Evolutionary conservation across 2,113 vertebrate species (phyloP).

Genomic region (Nanorana parkeri): DNA sequence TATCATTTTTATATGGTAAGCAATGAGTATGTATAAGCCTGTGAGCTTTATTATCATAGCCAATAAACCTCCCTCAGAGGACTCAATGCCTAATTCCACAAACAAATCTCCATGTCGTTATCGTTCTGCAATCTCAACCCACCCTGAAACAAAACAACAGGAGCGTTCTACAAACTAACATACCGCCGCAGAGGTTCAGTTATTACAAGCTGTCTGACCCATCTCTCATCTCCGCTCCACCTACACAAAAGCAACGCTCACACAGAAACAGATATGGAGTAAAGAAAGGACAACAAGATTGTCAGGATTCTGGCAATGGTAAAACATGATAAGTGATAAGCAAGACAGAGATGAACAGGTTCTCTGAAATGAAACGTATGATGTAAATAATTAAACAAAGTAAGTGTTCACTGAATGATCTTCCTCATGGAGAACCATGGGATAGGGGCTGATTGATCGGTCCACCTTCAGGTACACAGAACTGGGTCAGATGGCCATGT

Average conservation of each 20-base stretch:
- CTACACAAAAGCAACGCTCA: neutral
- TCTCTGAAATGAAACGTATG: neutral
- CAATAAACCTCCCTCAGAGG: neutral
- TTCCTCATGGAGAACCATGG: too few species aligned
- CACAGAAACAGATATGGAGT: constrained; percentile 1
- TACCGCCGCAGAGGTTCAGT: neutral
- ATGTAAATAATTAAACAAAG: too few species aligned
- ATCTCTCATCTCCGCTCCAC: constrained; percentile 18
- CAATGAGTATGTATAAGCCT: too few species aligned
- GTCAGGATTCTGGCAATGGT: neutral
- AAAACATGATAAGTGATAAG: neutral
- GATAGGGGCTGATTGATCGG: too few species aligned
- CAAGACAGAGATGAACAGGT: neutral
- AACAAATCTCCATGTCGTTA: too few species aligned
- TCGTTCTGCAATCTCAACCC: neutral
- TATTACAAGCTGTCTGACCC: constrained; percentile 10
- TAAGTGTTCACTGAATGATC: too few species aligned
- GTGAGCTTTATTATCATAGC: neutral
- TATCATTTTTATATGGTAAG: too few species aligned
- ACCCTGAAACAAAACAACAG: constrained; percentile 20
- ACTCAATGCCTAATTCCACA: neutral
- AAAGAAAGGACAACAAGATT: neutral
- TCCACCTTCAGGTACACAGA: too few species aligned
- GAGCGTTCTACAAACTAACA: neutral
- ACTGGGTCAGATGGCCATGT: too few species aligned